phyloP scores from a whole-genome alignment of 1,140 invertebrate genomes.

The Brachionus asplanchnoidis region DNA sequence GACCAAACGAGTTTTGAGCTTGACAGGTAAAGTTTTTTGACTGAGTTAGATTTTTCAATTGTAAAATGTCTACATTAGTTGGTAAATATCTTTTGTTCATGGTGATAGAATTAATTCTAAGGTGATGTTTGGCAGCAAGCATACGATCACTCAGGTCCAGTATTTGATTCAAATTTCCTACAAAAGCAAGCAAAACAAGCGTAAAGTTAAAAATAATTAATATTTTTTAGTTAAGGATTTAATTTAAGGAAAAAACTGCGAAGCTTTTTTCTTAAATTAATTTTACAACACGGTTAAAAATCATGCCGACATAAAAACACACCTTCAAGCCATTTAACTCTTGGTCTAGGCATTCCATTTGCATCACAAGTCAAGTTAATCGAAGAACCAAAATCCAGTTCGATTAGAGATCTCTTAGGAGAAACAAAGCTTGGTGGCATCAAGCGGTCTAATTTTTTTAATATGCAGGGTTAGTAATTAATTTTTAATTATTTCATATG shows the following conservation, averaged over 20 bases:
- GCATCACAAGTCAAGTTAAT: conserved; percentile 37
- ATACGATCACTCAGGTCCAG: background rate
- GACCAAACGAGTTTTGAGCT: conserved; percentile 37
- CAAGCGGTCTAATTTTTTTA: conserved; percentile 33
- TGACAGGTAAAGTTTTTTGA: conserved; percentile 39
- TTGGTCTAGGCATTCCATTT: conserved; percentile 37
- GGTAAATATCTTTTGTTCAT: background rate
- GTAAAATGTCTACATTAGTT: conserved; percentile 29
- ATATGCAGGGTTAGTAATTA: background rate
- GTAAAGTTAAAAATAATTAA: background rate
- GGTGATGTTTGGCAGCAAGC: background rate
- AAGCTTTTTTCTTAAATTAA: conserved; percentile 6
- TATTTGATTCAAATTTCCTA: conserved; percentile 14
- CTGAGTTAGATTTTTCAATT: conserved; percentile 19
- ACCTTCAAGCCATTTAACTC: conserved; percentile 41
- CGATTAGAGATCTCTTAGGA: conserved; percentile 31
- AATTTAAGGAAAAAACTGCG: conserved; percentile 6
- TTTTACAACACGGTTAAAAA: background rate
- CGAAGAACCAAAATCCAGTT: conserved; percentile 20
- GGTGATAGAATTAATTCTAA: background rate
- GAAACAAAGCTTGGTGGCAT: conserved; percentile 32
- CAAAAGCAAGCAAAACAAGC: background rate
- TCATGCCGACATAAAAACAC: conserved; percentile 17
- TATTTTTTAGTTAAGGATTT: background rate
- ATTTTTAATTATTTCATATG: background rate